Evolutionary conservation across 2,113 vertebrate species (phyloP), one percentile per base, ranked within the genome.

Genomic region (Ammodramus savannarum): DNA sequence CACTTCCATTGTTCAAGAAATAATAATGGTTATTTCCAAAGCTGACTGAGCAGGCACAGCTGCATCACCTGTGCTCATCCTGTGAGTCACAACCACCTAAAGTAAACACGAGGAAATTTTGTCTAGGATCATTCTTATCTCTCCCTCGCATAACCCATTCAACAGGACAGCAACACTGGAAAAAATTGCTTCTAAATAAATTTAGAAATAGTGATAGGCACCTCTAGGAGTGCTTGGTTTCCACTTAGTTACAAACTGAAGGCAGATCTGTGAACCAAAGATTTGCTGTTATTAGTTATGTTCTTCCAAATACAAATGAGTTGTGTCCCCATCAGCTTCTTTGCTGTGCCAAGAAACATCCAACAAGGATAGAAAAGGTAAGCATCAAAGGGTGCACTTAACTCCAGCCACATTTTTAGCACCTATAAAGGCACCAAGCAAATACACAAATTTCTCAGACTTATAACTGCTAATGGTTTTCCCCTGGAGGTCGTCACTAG

Each of bases 401-500:
- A 66, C 38, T 78, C 63, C 51, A 62, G 43, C 17, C 76, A 9
- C 22, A 10, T 9, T 59, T 11, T 51, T 17, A 58, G 61, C 20
- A 25, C 41, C 9, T 13, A 32, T 38, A 76, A 72, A 75, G 0
- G 13, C 17, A 81, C 4, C 54, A 25, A 72, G 49, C 6, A 61
- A 91, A 95, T 46, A 69, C 46, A 66, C 66, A 46, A 16, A 62
- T 61, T 79, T 67, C 65, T 89, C 59, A 85, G 74, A 66, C 69
- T 85, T 87, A 6, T 34, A 20, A 22, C 62, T 69, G 74, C 29
- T 89, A 85, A 85, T 89, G 74, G 26, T 77, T 58, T 79, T 69
- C 51, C 67, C 46, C 74, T 68, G 31, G 1, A 1, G 19, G 17
- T 25, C 91, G 54, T 62, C 49, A 66, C 18, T 41, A 46, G 18